Evolutionary conservation across 2,113 vertebrate species (phyloP).

Genomic region (Pygoscelis antarcticus): DNA sequence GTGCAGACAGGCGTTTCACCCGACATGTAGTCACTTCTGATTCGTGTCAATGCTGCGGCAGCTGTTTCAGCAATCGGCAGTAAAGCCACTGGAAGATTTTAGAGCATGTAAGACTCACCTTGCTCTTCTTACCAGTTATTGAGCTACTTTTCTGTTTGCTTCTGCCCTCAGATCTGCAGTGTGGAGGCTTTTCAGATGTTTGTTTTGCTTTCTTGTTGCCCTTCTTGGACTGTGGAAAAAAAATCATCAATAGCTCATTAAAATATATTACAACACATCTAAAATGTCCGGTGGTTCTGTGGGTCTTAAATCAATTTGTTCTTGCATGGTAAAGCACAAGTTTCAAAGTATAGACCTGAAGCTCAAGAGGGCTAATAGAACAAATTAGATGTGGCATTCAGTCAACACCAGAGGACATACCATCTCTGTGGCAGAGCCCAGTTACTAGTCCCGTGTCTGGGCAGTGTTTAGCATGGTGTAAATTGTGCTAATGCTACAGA

Average conservation of each 20-base stretch:
- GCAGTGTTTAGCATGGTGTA: neutral
- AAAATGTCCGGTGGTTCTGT: neutral
- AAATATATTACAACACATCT: neutral
- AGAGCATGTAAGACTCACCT: slow-evolving; percentile 3
- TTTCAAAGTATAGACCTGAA: neutral
- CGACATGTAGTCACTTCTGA: neutral
- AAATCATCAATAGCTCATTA: neutral
- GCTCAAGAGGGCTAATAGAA: neutral
- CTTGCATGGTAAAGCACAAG: neutral
- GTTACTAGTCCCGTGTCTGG: neutral
- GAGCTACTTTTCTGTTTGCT: neutral
- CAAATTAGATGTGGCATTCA: neutral
- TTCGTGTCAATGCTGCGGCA: fast-evolving
- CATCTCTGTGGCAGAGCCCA: neutral
- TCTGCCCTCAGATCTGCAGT: neutral
- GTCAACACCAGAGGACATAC: neutral
- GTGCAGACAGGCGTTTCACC: fast-evolving
- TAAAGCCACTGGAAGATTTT: neutral
- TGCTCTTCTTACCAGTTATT: neutral
- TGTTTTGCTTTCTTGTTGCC: neutral
- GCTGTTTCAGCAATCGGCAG: neutral
- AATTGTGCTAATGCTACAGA: neutral
- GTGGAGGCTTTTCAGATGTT: neutral
- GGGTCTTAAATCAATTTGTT: neutral
- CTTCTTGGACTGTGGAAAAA: slow-evolving; percentile 30